Evolutionary conservation across 2,113 vertebrate genomes (phyloP), one percentile per base, ranked within the genome.

Genomic region (Chlamydotis undulata): DNA sequence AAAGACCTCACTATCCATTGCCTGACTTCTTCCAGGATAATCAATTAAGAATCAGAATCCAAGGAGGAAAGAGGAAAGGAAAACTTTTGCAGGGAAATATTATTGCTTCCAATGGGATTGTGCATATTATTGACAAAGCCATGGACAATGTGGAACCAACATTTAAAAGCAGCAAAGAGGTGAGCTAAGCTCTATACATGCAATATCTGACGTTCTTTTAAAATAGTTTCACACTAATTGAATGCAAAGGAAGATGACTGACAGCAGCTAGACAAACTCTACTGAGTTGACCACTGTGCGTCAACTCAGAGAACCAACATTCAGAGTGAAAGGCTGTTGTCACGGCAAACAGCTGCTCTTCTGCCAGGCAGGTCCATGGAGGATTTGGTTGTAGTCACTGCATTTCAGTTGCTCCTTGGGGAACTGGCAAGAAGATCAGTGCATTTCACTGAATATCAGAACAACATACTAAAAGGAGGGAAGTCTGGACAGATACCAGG

Each of bases 31-130:
- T 97, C 94, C 91, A 99, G 99, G 97, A 97, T 50, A 96, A 97
- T 60, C 95, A 98, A 28, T 74, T 98, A 35, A 99, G 97, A 76
- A 98, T 99, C 87, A 98, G 98, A 89, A 98, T 99, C 90, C 90
- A 97, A 75, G 98, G 98, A 83, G 98, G 98, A 94, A 98, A 79
- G 49, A 98, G 89, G 65, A 99, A 97, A 90, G 98, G 96, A 12
- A 96, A 90, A 43, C 94, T 99, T 70, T 19, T 99, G 53, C 97
- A 98, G 70, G 97, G 98, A 1, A 97, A 99, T 87, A 80, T 99
- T 19, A 57, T 98, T 28, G 99, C 99, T 47, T 99, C 98, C 55
- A 99, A 99, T 16, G 99, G 99, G 67, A 97, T 99, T 83, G 95
- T 99, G 70, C 99, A 99, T 78, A 96, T 99, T 76, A 98, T 99